Evolutionary conservation across 2,888 invertebrate genomes (phyloP), one percentile per base, ranked within the genome.

Genomic region (Andricus quercusramuli): DNA sequence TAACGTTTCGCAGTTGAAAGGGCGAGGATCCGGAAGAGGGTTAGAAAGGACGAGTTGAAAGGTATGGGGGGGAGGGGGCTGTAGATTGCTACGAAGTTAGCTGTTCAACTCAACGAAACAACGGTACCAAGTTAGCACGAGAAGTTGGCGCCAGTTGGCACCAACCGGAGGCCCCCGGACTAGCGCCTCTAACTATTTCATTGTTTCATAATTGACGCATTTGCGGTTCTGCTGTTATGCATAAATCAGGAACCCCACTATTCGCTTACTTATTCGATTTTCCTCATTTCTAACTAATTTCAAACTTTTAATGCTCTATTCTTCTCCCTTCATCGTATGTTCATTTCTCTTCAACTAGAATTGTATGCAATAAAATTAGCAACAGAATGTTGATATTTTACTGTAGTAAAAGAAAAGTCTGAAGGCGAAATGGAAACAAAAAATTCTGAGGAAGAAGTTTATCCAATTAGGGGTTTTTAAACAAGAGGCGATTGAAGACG

Each of bases 181-280:
- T 82, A 77, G 84, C 79, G 84, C 85, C 84, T 87, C 88, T 88
- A 90, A 90, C 91, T 90, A 89, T 90, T 90, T 90, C 91, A 91
- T 90, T 90, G 91, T 91, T 91, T 91, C 90, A 90, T 91, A 91
- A 91, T 90, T 91, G 90, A 91, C 89, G 89, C 90, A 89, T 89
- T 90, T 89, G 90, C 88, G 89, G 89, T 87, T 85, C 83, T 86
- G 82, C 82, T 86, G 86, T 88, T 87, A 89, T 85, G 86, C 88
- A 85, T 85, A 56, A 74, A 74, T 74, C 74, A 74, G 51, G 56
- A 74, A 74, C 51, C 47, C 74, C 20, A 51, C 41, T 29, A 47
- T 25, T 51, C 29, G 41, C 47, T 47, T 29, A 51, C 74, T 74
- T 25, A 70, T 51, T 29, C 32, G 32, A 74, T 74, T 74, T 74